Evolutionary conservation across 2,113 vertebrate species (phyloP).

Genomic region (Aegypius monachus): DNA sequence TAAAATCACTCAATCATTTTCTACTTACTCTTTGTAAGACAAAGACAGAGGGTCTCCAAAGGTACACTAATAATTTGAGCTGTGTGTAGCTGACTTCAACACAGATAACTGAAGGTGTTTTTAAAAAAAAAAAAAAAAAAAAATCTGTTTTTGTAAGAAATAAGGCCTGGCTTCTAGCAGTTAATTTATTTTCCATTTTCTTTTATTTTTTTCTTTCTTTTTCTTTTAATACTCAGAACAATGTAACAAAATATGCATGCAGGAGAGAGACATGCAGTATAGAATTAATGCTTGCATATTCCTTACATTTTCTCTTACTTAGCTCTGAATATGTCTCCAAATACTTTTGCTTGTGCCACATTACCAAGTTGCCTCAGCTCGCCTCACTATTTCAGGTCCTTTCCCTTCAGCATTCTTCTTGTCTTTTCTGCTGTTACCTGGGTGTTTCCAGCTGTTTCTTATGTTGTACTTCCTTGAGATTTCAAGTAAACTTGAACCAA

Average conservation of each 20-base stretch:
- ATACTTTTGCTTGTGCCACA: neutral
- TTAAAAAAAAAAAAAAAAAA: neutral
- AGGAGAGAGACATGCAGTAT: neutral
- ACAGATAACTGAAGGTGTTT: neutral
- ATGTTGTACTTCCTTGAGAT: neutral
- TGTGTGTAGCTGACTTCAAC: neutral
- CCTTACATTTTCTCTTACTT: neutral
- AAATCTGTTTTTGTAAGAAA: neutral
- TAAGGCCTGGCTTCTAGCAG: neutral
- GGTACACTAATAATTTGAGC: neutral
- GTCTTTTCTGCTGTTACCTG: neutral
- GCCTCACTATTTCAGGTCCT: neutral
- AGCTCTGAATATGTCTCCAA: neutral
- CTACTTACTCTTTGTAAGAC: neutral
- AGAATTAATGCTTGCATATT: neutral
- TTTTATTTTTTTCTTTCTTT: neutral
- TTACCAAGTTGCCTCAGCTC: neutral
- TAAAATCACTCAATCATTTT: conserved; percentile 2
- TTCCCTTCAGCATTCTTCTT: neutral
- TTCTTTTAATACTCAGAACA: neutral
- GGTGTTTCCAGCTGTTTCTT: neutral
- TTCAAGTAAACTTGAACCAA: neutral
- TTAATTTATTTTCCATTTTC: neutral
- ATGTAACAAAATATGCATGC: neutral
- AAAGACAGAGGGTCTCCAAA: neutral